Evolutionary conservation across 2,888 invertebrate species (phyloP), one percentile per base, ranked within the genome.

Genomic region (Drosophila nr. perissopoda): DNA sequence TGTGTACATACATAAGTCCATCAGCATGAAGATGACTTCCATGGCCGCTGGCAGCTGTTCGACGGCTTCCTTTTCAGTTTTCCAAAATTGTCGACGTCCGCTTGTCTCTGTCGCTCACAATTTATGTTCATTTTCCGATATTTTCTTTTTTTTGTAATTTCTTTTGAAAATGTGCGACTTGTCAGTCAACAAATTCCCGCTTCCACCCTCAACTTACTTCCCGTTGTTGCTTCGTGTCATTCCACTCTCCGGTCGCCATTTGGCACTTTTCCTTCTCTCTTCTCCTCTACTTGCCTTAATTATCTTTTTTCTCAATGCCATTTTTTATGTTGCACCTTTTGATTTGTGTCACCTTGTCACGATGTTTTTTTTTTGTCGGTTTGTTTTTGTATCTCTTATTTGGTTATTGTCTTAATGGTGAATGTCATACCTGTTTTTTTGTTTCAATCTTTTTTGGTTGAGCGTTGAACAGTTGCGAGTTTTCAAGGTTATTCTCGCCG

Each of bases 141-240:
- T 78, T 83, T 86, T 81, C 67, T 66, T 57, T 40, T 40, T 56
- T 40, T 64, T 59, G 73, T 80, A 72, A 84, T 87, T 86, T 86
- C 87, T 77, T 78, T 87, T 90, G 89, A 90, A 83, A 87, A 90
- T 90, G 89, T 86, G 90, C 87, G 87, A 90, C 90, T 88, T 88
- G 90, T 88, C 90, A 86, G 79, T 87, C 90, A 86, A 73, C 86
- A 76, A 80, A 82, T 78, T 68, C 65, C 64, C 74, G n/a, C 58
- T 53, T 51, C 54, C 63, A 51, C 52, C 72, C 64, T 61, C 69
- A 57, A 57, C 71, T 58, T 49, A 59, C 56, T 45, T 58, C 27
- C 56, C 72, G 45, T 57, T 68, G 69, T 57, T 45, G 34, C 38
- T 64, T 51, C 61, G 73, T 80, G 83, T 83, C 89, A 78, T 85